These are phyloP conservation scores for Venustaconcha ellipsiformis DNA, from an alignment of 1,140 invertebrate species.

Conservation along the genomic window DNA sequence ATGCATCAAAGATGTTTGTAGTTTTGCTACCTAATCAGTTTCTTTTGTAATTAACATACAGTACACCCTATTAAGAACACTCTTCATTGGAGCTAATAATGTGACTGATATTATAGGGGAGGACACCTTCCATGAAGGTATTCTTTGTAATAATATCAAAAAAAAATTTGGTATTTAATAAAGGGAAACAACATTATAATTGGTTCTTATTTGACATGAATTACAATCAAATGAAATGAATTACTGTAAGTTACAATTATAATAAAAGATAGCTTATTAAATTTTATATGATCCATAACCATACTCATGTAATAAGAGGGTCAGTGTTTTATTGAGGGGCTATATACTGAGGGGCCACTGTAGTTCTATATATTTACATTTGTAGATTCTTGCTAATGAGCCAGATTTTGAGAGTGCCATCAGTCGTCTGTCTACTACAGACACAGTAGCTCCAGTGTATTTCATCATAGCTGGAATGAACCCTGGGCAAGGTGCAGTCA, in stretches of 20 bases:
- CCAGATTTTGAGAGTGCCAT: conserved; percentile 68
- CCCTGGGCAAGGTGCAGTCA: conserved; percentile 54
- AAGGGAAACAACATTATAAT: background rate
- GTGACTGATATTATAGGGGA: no score
- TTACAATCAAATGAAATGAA: background rate
- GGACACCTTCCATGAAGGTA: no score
- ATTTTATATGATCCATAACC: background rate
- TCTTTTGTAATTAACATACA: no score
- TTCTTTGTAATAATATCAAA: no score
- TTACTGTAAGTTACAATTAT: background rate
- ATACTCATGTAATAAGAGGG: background rate
- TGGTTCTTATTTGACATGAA: background rate
- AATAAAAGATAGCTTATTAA: background rate
- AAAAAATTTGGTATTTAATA: no score
- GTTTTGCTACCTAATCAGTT: no score
- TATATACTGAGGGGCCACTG: no score
- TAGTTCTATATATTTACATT: conserved; percentile 1
- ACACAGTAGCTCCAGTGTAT: conserved; percentile 54
- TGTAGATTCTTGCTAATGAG: conserved; percentile 65
- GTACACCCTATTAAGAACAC: no score
- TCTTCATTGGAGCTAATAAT: no score
- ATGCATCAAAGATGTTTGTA: no score
- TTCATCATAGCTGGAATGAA: conserved; percentile 55
- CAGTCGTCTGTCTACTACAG: conserved; percentile 11
- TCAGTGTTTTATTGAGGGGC: no score